Conservation (phyloP, 1,140 invertebrate species). For the Ridgeia piscesae region DNA sequence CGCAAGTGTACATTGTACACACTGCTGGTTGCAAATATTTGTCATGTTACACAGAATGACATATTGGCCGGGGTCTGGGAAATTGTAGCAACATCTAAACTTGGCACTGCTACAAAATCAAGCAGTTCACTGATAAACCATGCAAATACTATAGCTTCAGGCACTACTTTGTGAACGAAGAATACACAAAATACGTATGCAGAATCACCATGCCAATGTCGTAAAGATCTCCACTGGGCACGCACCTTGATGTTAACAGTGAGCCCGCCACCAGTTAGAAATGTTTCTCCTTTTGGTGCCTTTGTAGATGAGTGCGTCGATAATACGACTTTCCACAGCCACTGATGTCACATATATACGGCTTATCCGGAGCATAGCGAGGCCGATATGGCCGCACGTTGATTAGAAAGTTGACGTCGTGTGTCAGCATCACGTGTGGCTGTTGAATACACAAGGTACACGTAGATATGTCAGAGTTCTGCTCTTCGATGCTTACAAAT, state of each 20-base stretch:
- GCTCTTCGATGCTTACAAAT: neutral
- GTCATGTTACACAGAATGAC: neutral
- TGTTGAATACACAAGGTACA: neutral
- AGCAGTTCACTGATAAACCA: too few relatives aligned
- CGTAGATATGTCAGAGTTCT: neutral
- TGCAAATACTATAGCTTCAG: too few relatives aligned
- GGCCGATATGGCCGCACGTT: neutral
- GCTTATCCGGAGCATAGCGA: conserved; percentile 22
- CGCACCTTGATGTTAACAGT: neutral
- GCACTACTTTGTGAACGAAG: too few relatives aligned
- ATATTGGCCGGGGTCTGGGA: too few relatives aligned
- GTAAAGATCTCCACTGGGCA: neutral
- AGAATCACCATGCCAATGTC: too few relatives aligned
- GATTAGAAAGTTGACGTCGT: neutral
- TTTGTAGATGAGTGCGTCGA: conserved; percentile 7
- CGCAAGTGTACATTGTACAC: too few relatives aligned
- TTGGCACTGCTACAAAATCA: too few relatives aligned
- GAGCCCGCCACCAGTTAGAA: neutral
- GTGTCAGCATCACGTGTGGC: neutral
- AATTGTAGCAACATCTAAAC: too few relatives aligned
- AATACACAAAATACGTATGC: too few relatives aligned
- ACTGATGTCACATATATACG: neutral
- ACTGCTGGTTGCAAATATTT: neutral
- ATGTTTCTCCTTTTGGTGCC: conserved; percentile 6
- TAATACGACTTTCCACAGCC: conserved; percentile 7